Base-by-base conservation (phyloP, 2,888 invertebrate species). In the Hylaea fasciaria region DNA sequence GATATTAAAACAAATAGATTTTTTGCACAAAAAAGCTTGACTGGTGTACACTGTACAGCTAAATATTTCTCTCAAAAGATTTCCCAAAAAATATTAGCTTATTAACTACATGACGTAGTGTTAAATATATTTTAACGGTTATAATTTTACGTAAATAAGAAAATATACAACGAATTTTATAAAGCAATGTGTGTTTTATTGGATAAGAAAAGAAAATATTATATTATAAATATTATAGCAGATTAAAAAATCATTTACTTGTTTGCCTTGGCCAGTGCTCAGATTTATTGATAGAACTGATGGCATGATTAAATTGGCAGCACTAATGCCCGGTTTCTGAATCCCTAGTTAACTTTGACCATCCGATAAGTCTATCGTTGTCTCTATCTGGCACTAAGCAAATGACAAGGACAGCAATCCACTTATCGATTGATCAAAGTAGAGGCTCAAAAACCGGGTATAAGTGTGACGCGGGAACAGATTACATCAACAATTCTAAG, bases 181-280 rank as follows among this genome's bases (percentile, higher is more conserved):
- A 69, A 66, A 70, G 53, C 62, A 70, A 70, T 70, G 61, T 50
- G 53, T 71, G 62, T 76, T 82, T 81, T 77, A 81, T 78, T 78
- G 65, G 69, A 68, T 66, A 68, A 70, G 63, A 72, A 68, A 61
- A 57, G 22, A 70, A 57, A 50, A n/a, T n/a, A n/a, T n/a, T 63
- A 65, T 57, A 56, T 17, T 53, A 54, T 61, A 57, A n/a, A n/a
- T n/a, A n/a, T n/a, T n/a, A n/a, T n/a, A n/a, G n/a, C n/a, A n/a
- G 55, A 61, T 44, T 39, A 44, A 54, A 59, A 46, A 14, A 47
- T 13, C 29, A 2, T 12, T 14, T 66, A 41, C 14, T 17, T 57
- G 58, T 37, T 32, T 76, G 82, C 86, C 87, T 77, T 83, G 89
- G 89, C 89, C 89, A 90, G 89, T 82, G 78, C 65, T 67, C 57